Base-by-base conservation (phyloP, 2,113 vertebrate genomes). In the Phrynocephalus versicolor region DNA sequence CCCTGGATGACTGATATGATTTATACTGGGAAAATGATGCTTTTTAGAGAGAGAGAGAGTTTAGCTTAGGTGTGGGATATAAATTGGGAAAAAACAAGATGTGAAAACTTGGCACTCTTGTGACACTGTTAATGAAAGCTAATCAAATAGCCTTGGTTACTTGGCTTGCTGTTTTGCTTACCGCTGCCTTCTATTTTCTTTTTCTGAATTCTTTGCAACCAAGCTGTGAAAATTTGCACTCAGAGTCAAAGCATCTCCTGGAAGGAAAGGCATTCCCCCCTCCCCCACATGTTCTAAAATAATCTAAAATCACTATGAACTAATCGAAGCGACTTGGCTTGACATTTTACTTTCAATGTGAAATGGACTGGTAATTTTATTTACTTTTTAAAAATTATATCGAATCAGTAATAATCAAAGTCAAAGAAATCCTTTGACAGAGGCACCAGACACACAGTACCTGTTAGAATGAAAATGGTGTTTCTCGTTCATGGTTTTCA, bases 181-280 rank as follows among this genome's bases (percentile, higher is more conserved):
- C 23, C 10, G 27, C 30, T 3, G 13, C 16, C 12, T 15, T 18
- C 19, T 21, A 16, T 19, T 33, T 27, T n/a, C 41, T 16, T 33
- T 65, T 74, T 33, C n/a, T 64, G 58, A 80, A 14, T 80, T 80
- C 27, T 41, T 64, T 73, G 84, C 77, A 74, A 55, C 58, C 37
- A 16, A 73, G 41, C 30, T 81, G 69, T 86, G 78, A 86, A 74
- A 73, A 86, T 55, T 86, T 81, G 39, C 70, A 73, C 58, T 73
- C 33, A 23, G 69, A 73, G 58, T 33, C 37, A 57, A 58, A 64
- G 57, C 12, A 25, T 41, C 84, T 86, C 58, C 33, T 64, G 78
- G 23, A 67, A 65, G 18, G 23, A 67, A 79, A 60, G 30, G 18
- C 37, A 15, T 35, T 74, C 65, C 55, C 74, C 58, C 58, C 27